These are phyloP conservation scores for Ailuropoda melanoleuca DNA, from an alignment of 2,113 vertebrate genomes.

Conservation along the genomic window DNA sequence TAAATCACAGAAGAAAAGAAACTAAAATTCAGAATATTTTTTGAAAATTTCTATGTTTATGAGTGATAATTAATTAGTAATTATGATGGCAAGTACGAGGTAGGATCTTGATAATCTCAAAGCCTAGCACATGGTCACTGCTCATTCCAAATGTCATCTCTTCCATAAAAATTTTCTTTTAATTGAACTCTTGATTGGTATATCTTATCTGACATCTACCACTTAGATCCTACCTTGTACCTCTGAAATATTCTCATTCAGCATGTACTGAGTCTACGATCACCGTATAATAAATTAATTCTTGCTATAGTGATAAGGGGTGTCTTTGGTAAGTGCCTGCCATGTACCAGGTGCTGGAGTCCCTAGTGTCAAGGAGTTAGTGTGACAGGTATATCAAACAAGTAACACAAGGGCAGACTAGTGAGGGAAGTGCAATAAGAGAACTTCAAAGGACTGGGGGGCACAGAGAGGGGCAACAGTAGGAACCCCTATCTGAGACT, in stretches of 20 bases:
- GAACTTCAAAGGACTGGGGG: not conserved
- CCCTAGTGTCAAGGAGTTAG: not conserved
- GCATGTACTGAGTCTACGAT: not conserved
- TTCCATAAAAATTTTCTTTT: not conserved
- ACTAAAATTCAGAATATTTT: constrained; percentile 14
- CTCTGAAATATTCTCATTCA: not conserved
- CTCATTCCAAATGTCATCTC: not conserved
- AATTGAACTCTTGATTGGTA: not conserved
- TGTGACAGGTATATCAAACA: not conserved
- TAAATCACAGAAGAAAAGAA: constrained; percentile 18
- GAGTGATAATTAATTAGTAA: not conserved
- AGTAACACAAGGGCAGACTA: not conserved
- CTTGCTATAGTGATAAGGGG: not conserved
- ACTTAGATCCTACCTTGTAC: not conserved
- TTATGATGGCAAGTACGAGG: not conserved
- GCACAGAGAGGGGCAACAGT: not conserved
- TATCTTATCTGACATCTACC: not conserved
- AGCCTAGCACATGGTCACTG: not conserved
- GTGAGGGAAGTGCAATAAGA: not conserved
- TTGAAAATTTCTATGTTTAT: not conserved
- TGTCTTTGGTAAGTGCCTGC: not conserved
- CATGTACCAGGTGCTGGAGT: not conserved
- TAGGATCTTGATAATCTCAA: not conserved
- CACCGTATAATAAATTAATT: not conserved
- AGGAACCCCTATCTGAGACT: not conserved